A percentile compares a stretch with the other conserved stretches of the same genome.
Evolutionary conservation across 2,113 vertebrate species (phyloP).

Genomic region (Pluvialis apricaria): DNA sequence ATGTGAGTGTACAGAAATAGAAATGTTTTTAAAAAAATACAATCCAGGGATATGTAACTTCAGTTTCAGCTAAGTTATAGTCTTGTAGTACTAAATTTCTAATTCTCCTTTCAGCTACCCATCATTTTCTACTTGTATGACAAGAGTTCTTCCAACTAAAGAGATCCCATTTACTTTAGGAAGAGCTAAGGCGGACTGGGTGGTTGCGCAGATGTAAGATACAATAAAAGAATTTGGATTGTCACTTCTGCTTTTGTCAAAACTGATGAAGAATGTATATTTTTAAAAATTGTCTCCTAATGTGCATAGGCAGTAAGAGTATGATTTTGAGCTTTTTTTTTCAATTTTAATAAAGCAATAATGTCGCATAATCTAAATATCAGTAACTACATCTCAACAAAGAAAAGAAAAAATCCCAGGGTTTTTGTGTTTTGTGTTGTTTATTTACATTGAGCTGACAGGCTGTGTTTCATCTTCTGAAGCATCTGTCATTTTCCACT

Average conservation of each 20-base stretch:
- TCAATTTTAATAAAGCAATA: background rate
- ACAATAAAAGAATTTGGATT: background rate
- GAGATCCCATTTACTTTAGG: background rate
- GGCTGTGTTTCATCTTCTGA: background rate
- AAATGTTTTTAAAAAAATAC: background rate
- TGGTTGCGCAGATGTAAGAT: rapidly evolving
- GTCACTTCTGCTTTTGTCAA: background rate
- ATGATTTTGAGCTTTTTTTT: background rate
- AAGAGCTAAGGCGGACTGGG: background rate
- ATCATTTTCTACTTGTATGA: background rate
- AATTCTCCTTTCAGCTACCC: background rate
- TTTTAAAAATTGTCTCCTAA: background rate
- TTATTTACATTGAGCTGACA: background rate
- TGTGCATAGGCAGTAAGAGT: background rate
- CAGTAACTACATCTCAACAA: background rate
- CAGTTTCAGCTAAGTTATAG: background rate
- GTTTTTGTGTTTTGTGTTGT: background rate
- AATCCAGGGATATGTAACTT: background rate
- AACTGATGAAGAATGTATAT: background rate
- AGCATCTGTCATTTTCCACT: background rate
- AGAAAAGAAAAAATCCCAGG: background rate
- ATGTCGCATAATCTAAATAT: background rate
- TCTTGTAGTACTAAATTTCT: background rate
- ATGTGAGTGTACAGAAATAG: background rate
- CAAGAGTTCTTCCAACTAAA: background rate